phyloP scores from a whole-genome alignment of 2,113 vertebrate species.

The Salvator merianae region DNA sequence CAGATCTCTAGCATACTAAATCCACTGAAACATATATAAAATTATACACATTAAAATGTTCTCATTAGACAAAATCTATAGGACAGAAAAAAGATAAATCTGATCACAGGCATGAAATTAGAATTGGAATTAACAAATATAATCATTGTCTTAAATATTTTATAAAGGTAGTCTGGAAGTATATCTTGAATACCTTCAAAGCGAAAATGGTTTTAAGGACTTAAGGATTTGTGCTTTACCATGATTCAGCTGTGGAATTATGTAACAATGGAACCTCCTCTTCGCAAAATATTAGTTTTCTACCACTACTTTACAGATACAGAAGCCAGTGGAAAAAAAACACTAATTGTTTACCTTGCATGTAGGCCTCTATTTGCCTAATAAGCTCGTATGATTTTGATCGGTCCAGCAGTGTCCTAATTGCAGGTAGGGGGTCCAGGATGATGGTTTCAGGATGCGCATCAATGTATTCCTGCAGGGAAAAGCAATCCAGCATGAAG shows the following conservation, averaged over 20 bases:
- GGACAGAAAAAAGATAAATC: not conserved
- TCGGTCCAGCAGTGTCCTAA: slow-evolving; percentile 93
- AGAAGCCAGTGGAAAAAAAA: not conserved
- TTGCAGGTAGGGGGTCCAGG: slow-evolving; percentile 95
- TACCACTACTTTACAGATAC: not conserved
- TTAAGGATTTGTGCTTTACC: not conserved
- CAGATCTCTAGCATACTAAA: too few relatives aligned
- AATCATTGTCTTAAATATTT: not conserved
- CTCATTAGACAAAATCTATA: too few relatives aligned
- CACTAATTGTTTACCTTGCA: slow-evolving; percentile 84
- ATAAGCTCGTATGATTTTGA: slow-evolving; percentile 98
- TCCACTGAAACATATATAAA: too few relatives aligned
- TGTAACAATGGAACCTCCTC: not conserved
- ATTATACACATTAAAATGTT: too few relatives aligned
- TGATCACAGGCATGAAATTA: not conserved
- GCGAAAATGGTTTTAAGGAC: too few relatives aligned
- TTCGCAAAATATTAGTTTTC: not conserved
- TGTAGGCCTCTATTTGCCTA: slow-evolving; percentile 91
- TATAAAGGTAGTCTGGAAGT: not conserved
- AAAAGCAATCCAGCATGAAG: slow-evolving; percentile 24
- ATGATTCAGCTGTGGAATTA: not conserved
- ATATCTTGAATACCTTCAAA: not conserved
- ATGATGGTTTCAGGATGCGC: slow-evolving; percentile 97
- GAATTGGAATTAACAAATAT: not conserved
- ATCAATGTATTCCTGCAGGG: slow-evolving; percentile 92